These are phyloP conservation scores for Lampropteryx suffumata DNA, from an alignment of 2,888 invertebrate species.

Conservation along the genomic window DNA sequence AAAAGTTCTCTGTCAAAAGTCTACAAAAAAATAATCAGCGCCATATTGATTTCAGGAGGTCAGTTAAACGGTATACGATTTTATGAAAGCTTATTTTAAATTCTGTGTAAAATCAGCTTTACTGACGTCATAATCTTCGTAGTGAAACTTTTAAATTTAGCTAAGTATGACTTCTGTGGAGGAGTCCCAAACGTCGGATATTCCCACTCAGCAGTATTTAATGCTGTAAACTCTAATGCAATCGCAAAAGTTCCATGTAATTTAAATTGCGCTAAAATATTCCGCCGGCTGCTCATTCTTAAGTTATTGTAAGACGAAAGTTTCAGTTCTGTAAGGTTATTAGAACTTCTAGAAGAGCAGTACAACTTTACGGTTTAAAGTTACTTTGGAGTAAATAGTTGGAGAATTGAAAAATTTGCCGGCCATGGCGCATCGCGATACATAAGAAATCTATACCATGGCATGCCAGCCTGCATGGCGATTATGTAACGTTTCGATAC, in stretches of 20 bases:
- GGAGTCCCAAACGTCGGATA: constrained; percentile 55
- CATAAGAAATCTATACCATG: no score
- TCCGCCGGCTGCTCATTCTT: constrained; percentile 32
- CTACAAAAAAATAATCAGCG: no score
- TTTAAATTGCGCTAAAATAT: constrained; percentile 38
- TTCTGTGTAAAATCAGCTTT: no score
- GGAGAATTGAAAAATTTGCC: not conserved
- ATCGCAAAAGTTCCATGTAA: constrained; percentile 34
- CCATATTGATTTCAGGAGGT: no score
- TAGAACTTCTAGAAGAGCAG: constrained; percentile 4
- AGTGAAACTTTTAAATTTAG: not conserved
- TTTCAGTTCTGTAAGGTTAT: constrained; percentile 21
- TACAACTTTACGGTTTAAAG: constrained; percentile 4
- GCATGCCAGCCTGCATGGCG: no score
- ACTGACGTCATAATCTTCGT: not conserved
- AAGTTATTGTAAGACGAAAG: constrained; percentile 31
- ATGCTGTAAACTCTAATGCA: constrained; percentile 37
- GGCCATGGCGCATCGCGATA: no score
- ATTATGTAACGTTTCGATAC: no score
- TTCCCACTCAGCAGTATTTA: constrained; percentile 33
- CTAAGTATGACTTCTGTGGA: constrained; percentile 9
- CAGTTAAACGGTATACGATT: no score
- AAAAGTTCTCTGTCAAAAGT: no score
- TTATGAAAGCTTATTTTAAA: no score
- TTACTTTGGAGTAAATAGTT: constrained; percentile 16